phyloP scores from a whole-genome alignment of 2,113 vertebrate species.

The Leucopsar rothschildi region DNA sequence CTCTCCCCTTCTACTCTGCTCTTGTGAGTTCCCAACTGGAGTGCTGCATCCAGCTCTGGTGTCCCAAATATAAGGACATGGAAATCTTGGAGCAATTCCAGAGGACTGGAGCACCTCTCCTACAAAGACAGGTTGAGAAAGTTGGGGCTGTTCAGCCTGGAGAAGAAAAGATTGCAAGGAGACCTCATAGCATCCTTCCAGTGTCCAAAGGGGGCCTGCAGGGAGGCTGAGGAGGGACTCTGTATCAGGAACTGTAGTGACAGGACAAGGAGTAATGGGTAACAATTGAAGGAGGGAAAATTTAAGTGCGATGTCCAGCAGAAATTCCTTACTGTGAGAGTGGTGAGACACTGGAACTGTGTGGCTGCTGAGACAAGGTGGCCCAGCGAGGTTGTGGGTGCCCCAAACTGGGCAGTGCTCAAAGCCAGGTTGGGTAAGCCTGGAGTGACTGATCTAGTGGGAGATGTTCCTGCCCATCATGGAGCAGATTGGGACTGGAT shows the following conservation, averaged over 20 bases:
- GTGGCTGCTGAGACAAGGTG: not conserved
- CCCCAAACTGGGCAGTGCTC: not conserved
- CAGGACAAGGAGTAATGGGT: not conserved
- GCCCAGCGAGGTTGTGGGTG: not conserved
- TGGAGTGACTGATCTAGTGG: not conserved
- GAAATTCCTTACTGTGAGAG: not conserved
- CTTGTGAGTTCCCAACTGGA: not conserved
- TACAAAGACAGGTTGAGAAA: not conserved
- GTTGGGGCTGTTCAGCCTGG: not conserved
- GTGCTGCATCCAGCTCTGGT: not conserved
- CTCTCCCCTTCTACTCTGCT: not conserved
- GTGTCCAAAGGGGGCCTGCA: not conserved
- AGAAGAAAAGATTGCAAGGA: not conserved
- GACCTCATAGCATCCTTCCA: too few relatives aligned
- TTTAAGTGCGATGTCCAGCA: not conserved
- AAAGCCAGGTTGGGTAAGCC: not conserved
- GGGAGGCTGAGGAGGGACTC: not conserved
- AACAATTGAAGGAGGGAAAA: not conserved
- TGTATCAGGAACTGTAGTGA: not conserved
- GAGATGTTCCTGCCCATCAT: fast-evolving
- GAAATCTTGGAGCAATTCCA: not conserved
- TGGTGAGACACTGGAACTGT: not conserved
- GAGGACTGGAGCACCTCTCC: not conserved
- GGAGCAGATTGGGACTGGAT: not conserved
- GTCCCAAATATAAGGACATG: not conserved